Conservation (phyloP, 2,888 invertebrate species). For the Limulus polyphemus region DNA sequence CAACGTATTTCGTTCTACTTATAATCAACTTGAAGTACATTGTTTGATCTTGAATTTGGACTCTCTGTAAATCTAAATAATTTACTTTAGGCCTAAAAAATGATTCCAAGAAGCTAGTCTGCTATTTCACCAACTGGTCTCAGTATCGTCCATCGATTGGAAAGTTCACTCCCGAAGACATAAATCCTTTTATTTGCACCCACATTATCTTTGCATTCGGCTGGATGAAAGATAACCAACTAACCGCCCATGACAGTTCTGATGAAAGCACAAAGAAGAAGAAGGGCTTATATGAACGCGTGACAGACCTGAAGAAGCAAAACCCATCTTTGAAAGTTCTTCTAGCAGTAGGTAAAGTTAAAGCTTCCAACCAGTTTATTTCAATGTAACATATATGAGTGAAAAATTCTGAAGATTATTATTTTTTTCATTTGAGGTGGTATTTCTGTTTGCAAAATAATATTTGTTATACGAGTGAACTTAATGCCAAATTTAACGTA, state of each 20-base stretch:
- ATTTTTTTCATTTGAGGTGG: too few relatives aligned
- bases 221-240: constrained; percentile 87
- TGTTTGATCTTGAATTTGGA: too few relatives aligned
- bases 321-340: constrained; percentile 70
- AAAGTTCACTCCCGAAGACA: constrained; percentile 87
- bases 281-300: constrained; percentile 73
- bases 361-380: too few relatives aligned
- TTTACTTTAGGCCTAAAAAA: too few relatives aligned
- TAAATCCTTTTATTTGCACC: constrained; percentile 85
- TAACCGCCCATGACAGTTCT: constrained; percentile 84
- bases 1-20: too few relatives aligned
- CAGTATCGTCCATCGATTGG: constrained; percentile 82
- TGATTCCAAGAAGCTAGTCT: constrained; percentile 24
- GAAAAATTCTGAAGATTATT: too few relatives aligned
- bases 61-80: too few relatives aligned
- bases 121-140: constrained; percentile 58
- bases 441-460: too few relatives aligned
- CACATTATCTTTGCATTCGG: constrained; percentile 97
- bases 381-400: too few relatives aligned
- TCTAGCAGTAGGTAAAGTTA: constrained; percentile 45
- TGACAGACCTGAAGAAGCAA: constrained; percentile 68
- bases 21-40: too few relatives aligned
- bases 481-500: too few relatives aligned
- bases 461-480: too few relatives aligned
- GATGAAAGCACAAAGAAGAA: constrained; percentile 91